Evolutionary conservation across 2,113 vertebrate species (phyloP).

Genomic region (Strix uralensis): DNA sequence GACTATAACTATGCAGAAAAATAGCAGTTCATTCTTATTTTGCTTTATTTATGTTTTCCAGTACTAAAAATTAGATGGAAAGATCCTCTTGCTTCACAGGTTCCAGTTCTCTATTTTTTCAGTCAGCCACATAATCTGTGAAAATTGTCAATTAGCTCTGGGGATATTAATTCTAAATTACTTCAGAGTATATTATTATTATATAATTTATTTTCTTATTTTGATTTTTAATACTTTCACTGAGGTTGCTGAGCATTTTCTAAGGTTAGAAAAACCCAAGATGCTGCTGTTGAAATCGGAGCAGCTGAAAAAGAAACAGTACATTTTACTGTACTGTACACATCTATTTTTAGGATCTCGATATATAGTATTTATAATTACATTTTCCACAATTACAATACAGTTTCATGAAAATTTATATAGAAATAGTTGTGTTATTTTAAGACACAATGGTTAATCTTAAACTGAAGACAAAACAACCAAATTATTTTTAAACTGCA

Average conservation of each 20-base stretch:
- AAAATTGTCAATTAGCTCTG: not conserved
- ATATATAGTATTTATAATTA: not conserved
- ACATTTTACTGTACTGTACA: too few relatives aligned
- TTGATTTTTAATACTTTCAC: not conserved
- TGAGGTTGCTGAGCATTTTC: not conserved
- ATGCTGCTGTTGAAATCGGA: not conserved
- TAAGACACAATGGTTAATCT: not conserved
- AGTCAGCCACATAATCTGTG: not conserved
- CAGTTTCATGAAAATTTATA: not conserved
- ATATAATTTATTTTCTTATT: not conserved
- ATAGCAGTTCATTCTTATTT: not conserved
- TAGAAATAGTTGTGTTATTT: not conserved
- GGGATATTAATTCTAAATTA: not conserved
- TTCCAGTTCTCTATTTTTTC: not conserved
- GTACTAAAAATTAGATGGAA: not conserved
- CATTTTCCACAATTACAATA: not conserved
- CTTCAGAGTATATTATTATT: not conserved
- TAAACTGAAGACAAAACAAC: not conserved
- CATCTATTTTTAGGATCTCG: not conserved
- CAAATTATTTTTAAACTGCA: not conserved
- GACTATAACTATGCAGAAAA: not conserved
- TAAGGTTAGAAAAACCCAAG: not conserved
- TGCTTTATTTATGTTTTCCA: not conserved
- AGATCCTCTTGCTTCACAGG: not conserved
- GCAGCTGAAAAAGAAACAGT: not conserved